Evolutionary conservation across 2,888 invertebrate species (phyloP).

Genomic region (Mythimna ferrago): DNA sequence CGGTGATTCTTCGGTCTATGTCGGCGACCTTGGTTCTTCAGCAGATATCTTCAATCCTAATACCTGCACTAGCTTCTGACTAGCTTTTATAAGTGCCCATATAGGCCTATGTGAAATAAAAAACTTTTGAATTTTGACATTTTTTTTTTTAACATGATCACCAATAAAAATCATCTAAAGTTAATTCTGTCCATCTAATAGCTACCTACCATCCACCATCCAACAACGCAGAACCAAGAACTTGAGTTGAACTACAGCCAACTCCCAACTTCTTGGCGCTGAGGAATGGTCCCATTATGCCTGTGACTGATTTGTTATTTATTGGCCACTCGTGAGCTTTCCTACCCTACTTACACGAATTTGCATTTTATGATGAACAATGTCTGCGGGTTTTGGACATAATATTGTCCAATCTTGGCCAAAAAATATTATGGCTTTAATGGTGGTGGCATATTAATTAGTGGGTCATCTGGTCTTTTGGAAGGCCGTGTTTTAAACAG

Average conservation of each 20-base stretch:
- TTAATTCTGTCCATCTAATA: constrained; percentile 14
- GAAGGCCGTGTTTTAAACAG: background rate
- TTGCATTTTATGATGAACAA: constrained; percentile 68
- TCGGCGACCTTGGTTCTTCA: too few relatives aligned
- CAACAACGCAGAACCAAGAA: constrained; percentile 69
- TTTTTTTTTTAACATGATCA: too few relatives aligned
- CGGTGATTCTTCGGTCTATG: too few relatives aligned
- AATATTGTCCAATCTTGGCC: constrained; percentile 51
- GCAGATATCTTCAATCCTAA: too few relatives aligned
- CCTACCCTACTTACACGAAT: constrained; percentile 69
- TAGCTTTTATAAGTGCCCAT: too few relatives aligned
- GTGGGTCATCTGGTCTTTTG: constrained; percentile 37
- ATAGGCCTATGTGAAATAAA: too few relatives aligned
- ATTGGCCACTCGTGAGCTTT: constrained; percentile 81
- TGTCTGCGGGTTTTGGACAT: constrained; percentile 62
- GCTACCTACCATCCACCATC: constrained; percentile 48
- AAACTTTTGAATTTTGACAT: too few relatives aligned
- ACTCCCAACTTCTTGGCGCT: constrained; percentile 83
- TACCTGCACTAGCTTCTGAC: too few relatives aligned
- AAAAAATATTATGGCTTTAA: constrained; percentile 57
- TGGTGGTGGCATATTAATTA: constrained; percentile 54
- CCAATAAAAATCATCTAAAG: background rate
- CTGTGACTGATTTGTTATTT: constrained; percentile 87
- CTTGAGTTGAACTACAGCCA: constrained; percentile 84
- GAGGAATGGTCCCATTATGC: constrained; percentile 85